Base-by-base conservation (phyloP, 1,140 invertebrate species). In the Capitella teleta region DNA sequence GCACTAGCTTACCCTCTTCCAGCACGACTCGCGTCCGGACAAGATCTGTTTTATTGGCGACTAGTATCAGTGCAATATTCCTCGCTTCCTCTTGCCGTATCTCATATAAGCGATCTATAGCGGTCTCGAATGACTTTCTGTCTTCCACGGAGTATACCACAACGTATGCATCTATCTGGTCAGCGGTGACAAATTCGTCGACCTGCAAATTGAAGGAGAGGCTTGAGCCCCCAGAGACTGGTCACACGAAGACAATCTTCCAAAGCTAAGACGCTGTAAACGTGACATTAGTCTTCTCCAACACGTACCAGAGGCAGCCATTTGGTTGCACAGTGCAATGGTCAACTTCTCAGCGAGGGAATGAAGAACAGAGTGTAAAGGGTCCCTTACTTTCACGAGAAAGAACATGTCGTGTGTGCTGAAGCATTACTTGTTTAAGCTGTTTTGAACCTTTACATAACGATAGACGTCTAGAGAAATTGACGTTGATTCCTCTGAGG, bases 31-130 rank as follows among this genome's bases (percentile, higher is more conserved):
- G 79, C 36, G 87, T 86, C 52, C 93, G 73, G 23, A 87, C 92
- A 24, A 97, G 77, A 74, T 98, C 93, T 18, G 85, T 84, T 73
- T 98, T 98, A 72, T 98, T 98, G 3, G 84, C 90, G 0, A 94
- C 92, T 1, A 98, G 79, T 56, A 97, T 94, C 38, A 95, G 85
- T 0, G 90, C 87, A 1, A 40, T 47, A 19, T 53, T 23, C 18
- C 47, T 36, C 3, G 30, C 38, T 18, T 57, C 52, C 2, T 54
- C 50, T 16, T 59, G 50, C 8, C 62, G 52, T 4, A 68, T 47
- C 21, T 58, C 54, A n/a, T 55, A 59, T 12, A 68, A 37, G 12
- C 61, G 37, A 34, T 61, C 56, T 0, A 56, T 52, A 24, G 59
- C 62, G 19, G 52, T 43, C 36, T 56, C 48, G 47, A 63, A 67